Conservation (phyloP, 2,797 vertebrate genomes). For the Parotocinclus haroldoi region DNA sequence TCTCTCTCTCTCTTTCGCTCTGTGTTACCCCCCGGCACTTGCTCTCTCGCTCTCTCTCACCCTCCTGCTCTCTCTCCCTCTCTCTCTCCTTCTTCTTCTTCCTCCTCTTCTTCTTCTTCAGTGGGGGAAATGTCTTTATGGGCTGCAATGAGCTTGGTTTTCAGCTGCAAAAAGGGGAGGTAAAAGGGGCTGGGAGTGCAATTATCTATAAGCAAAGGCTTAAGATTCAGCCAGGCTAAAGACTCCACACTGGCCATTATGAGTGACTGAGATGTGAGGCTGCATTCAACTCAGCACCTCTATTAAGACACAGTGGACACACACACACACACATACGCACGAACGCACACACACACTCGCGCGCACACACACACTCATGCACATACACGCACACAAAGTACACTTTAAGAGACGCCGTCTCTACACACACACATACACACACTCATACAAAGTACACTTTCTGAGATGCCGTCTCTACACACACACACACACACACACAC, state of each 20-base stretch:
- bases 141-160: slow-evolving; percentile 99
- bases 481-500: slow-evolving; percentile 21
- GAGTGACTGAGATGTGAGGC: slow-evolving; percentile 83
- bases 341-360: slow-evolving; percentile 46
- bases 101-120: too few species aligned
- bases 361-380: too few species aligned
- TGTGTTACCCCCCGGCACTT: too few species aligned
- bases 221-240: slow-evolving; percentile 93
- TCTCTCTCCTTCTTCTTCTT: slow-evolving; percentile 47
- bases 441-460: slow-evolving; percentile 23
- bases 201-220: slow-evolving; percentile 98
- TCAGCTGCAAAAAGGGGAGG: slow-evolving; percentile 92
- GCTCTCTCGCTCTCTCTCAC: slow-evolving; percentile 43
- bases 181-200: slow-evolving; percentile 94
- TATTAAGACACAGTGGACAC: slow-evolving; percentile 70
- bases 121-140: slow-evolving; percentile 82
- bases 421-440: slow-evolving; percentile 10
- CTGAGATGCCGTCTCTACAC: slow-evolving; percentile 7
- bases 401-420: too few species aligned
- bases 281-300: slow-evolving; percentile 79
- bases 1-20: slow-evolving; percentile 38
- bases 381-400: slow-evolving; percentile 23
- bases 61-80: slow-evolving; percentile 34
- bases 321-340: slow-evolving; percentile 14
- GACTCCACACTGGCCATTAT: slow-evolving; percentile 87